phyloP scores from a whole-genome alignment of 2,797 vertebrate species.

The Sylvia borin region DNA sequence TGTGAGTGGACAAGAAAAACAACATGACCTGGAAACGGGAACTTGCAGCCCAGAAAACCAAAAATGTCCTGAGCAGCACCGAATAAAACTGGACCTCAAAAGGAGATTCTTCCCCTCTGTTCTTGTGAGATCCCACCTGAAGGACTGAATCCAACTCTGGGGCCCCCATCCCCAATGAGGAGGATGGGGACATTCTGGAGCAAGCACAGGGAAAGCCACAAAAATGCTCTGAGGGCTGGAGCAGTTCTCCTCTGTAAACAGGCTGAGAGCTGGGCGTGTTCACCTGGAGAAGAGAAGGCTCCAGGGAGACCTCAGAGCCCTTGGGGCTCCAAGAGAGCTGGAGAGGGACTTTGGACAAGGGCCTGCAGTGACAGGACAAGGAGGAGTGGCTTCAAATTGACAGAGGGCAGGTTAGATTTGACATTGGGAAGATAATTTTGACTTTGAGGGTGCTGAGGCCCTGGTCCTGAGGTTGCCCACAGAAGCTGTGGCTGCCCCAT shows the following conservation, averaged over 20 bases:
- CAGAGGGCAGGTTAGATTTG: not conserved
- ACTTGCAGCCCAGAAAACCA: not conserved
- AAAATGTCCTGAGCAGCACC: too few species aligned
- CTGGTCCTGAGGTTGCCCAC: not conserved
- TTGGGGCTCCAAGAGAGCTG: not conserved
- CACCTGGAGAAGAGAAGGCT: not conserved
- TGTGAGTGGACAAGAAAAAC: not conserved
- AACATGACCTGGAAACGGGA: rapidly evolving
- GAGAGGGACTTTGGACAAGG: not conserved
- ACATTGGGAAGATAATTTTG: not conserved
- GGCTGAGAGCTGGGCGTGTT: not conserved
- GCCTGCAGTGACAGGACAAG: not conserved
- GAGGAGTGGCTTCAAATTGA: not conserved
- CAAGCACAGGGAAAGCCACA: rapidly evolving
- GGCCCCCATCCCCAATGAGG: rapidly evolving
- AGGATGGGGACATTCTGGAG: not conserved
- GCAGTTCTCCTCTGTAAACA: not conserved
- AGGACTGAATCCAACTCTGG: not conserved
- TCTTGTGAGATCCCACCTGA: not conserved
- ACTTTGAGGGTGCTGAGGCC: not conserved
- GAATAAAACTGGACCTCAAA: not conserved
- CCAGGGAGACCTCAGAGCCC: not conserved
- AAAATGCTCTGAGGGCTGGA: not conserved
- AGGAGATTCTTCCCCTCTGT: not conserved
- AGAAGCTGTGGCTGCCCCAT: not conserved